phyloP scores from a whole-genome alignment of 2,888 invertebrate genomes.

The Melanostoma scalare region DNA sequence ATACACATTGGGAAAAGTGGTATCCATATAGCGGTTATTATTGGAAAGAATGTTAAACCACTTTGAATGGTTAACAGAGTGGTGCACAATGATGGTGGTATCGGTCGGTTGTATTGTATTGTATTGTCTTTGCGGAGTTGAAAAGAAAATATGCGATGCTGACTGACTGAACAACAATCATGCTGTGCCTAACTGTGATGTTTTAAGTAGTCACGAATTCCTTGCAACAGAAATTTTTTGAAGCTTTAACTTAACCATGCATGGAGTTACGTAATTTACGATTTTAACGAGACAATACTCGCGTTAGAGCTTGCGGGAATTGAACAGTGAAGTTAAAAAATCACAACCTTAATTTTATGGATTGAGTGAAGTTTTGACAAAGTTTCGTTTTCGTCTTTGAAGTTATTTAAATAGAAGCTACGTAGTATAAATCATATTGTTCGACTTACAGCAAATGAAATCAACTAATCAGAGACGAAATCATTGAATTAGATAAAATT shows the following conservation, averaged over 20 bases:
- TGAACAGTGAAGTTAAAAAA: conserved; percentile 36
- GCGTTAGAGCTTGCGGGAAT: conserved; percentile 26
- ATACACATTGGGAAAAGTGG: conserved; percentile 19
- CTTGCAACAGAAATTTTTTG: conserved; percentile 33
- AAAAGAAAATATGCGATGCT: conserved; percentile 30
- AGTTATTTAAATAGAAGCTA: background rate
- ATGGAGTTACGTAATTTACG: conserved; percentile 56
- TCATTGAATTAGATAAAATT: too few species aligned
- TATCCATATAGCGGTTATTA: conserved; percentile 36
- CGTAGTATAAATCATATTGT: too few species aligned
- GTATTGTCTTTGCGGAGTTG: conserved; percentile 26
- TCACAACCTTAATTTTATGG: background rate
- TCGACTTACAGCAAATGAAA: too few species aligned
- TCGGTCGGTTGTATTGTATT: background rate
- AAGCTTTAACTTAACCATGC: conserved; percentile 52
- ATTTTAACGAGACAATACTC: conserved; percentile 35
- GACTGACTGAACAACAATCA: conserved; percentile 28
- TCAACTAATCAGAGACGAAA: too few species aligned
- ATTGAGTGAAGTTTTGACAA: too few species aligned
- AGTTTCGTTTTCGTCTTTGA: conserved; percentile 6
- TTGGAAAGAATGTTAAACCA: conserved; percentile 49
- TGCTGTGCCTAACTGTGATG: conserved; percentile 21
- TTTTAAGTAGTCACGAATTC: conserved; percentile 63
- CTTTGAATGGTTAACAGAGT: background rate
- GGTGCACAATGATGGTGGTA: conserved; percentile 5